phyloP scores from a whole-genome alignment of 2,797 vertebrate genomes.

The Poeciliopsis paucimaculata region DNA sequence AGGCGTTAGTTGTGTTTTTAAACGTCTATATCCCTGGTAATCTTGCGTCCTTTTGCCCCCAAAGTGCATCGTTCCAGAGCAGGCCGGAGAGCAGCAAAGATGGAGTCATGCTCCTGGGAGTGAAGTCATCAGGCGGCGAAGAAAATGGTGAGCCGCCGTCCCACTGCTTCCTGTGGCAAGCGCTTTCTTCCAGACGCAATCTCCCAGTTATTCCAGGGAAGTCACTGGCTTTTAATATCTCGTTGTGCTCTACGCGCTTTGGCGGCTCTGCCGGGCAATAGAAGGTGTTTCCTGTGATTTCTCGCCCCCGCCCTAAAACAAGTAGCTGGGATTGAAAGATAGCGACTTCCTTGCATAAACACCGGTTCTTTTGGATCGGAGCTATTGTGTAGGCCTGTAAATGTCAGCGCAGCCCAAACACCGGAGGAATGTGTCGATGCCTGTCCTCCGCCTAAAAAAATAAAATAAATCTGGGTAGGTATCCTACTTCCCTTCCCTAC shows the following conservation, averaged over 20 bases:
- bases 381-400: constrained; percentile 72
- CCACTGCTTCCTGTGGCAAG: constrained; percentile 27
- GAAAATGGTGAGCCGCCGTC: constrained; percentile 85
- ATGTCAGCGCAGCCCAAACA: constrained; percentile 65
- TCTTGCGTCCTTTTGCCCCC: constrained; percentile 1
- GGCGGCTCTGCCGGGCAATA: constrained; percentile 48
- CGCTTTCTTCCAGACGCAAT: constrained; percentile 50
- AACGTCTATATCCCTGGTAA: not conserved
- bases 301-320: constrained; percentile 59
- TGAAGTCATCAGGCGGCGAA: constrained; percentile 86
- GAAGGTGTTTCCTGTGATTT: constrained; percentile 87
- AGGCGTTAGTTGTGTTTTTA: not conserved
- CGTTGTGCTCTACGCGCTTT: constrained; percentile 69
- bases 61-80: constrained; percentile 81
- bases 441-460: constrained; percentile 13
- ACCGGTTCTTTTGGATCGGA: constrained; percentile 71
- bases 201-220: constrained; percentile 66
- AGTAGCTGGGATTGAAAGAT: constrained; percentile 76
- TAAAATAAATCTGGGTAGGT: constrained; percentile 7
- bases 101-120: constrained; percentile 92
- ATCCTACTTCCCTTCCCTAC: constrained; percentile 43
- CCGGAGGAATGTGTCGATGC: constrained; percentile 18
- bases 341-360: constrained; percentile 78
- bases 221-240: constrained; percentile 78
- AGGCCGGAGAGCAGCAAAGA: constrained; percentile 90